These are phyloP conservation scores for Dolichopus griseipennis DNA, from an alignment of 2,888 invertebrate species.

Conservation along the genomic window DNA sequence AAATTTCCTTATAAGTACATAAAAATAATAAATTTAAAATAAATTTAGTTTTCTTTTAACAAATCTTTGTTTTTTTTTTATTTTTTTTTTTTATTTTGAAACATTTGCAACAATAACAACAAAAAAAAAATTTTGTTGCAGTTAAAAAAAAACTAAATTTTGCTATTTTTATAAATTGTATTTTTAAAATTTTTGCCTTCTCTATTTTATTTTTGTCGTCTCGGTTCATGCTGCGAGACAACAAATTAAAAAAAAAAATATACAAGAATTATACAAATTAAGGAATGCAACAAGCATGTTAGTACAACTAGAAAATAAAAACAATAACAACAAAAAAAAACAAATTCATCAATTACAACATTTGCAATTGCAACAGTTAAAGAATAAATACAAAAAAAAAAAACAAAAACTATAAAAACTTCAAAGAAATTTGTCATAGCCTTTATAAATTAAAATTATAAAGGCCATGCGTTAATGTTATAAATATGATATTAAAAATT, in stretches of 20 bases:
- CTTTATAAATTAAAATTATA: no score
- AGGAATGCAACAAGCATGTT: not conserved
- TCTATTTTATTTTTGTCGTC: not conserved
- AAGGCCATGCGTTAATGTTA: no score
- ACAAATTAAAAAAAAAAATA: not conserved
- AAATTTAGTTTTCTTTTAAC: no score
- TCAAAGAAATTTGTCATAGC: no score
- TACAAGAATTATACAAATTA: not conserved
- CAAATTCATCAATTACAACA: not conserved
- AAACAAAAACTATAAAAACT: not conserved
- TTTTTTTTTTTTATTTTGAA: not conserved
- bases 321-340: not conserved
- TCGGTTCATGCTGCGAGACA: not conserved
- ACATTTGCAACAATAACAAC: not conserved
- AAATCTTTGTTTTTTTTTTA: no score
- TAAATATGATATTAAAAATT: no score
- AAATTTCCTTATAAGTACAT: conserved; percentile 4
- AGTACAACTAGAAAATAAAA: not conserved
- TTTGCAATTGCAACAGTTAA: not conserved
- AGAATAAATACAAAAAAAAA: not conserved
- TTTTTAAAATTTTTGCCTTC: not conserved
- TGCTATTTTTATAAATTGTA: no score
- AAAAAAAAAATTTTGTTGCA: not conserved
- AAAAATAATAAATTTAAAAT: not conserved
- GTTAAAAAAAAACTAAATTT: not conserved